Percentiles rank a stretch among this genome's conserved stretches.
Conservation (phyloP, 2,888 invertebrate species). For the Dryocosmus kuriphilus region DNA sequence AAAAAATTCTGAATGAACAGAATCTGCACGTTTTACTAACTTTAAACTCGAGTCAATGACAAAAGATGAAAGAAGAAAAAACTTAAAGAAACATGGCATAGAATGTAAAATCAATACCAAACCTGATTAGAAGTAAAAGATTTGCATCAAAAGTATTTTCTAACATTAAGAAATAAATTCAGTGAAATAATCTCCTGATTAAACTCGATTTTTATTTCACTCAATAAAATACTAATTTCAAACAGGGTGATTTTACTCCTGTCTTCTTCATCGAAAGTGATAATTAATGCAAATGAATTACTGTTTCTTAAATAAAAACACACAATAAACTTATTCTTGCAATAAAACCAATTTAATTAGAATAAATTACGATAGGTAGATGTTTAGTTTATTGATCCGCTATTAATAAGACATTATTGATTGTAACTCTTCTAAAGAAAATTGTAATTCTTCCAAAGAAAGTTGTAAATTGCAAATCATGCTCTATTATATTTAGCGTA, state of each 20-base stretch:
- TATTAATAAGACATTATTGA: too few species aligned
- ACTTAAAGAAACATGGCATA: too few species aligned
- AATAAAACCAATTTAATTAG: background rate
- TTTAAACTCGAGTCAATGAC: too few species aligned
- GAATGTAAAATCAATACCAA: background rate
- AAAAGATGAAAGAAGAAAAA: too few species aligned
- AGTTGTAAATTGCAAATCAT: background rate
- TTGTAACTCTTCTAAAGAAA: too few species aligned
- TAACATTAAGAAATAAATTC: conserved; percentile 8
- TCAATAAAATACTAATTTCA: conserved; percentile 24
- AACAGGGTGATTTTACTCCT: background rate
- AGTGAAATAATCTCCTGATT: conserved; percentile 7
- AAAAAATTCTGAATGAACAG: too few species aligned
- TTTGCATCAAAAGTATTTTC: conserved; percentile 4
- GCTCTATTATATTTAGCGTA: background rate
- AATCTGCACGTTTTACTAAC: too few species aligned
- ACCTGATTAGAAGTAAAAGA: background rate
- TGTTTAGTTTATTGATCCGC: background rate
- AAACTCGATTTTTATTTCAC: conserved; percentile 1
- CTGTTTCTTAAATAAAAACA: background rate
- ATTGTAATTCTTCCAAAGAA: background rate
- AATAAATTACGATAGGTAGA: background rate
- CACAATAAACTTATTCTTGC: background rate
- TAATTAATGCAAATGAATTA: background rate
- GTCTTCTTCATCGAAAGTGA: background rate